Percentiles rank a stretch among this genome's conserved stretches.
Conservation (phyloP, 2,888 invertebrate species). For the Smittia sp. region DNA sequence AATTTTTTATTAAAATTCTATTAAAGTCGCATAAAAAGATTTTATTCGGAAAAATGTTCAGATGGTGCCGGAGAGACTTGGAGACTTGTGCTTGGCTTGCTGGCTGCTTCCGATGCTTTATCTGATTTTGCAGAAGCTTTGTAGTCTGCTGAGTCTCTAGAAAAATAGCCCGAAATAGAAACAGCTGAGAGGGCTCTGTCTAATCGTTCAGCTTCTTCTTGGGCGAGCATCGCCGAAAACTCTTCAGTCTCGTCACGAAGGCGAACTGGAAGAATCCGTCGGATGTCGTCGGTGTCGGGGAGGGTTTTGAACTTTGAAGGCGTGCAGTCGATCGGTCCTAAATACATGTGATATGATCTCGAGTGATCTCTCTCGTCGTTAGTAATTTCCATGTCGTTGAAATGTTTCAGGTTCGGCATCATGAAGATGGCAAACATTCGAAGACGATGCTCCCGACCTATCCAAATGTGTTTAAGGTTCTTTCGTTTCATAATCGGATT, state of each 20-base stretch:
- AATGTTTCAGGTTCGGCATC: background rate
- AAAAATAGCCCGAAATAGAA: background rate
- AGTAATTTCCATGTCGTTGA: background rate
- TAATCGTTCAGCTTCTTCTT: background rate
- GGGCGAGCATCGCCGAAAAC: background rate
- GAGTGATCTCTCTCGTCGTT: background rate
- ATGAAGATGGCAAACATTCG: slow-evolving; percentile 5
- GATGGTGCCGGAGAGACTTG: too few relatives aligned
- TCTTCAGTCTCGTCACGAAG: background rate
- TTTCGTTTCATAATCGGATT: background rate
- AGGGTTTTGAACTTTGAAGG: background rate
- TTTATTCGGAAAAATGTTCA: too few relatives aligned
- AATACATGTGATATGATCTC: background rate
- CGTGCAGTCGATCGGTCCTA: background rate
- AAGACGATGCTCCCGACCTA: background rate
- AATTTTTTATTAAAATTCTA: background rate
- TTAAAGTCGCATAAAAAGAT: too few relatives aligned
- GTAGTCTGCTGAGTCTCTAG: background rate
- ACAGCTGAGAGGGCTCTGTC: background rate
- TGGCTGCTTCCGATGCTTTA: background rate
- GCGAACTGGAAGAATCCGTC: background rate
- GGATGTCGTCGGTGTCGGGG: background rate
- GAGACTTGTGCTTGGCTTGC: background rate
- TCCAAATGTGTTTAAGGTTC: background rate
- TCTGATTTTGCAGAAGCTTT: background rate